Conservation (phyloP, 2,888 invertebrate genomes). For the Stramonita haemastoma region DNA sequence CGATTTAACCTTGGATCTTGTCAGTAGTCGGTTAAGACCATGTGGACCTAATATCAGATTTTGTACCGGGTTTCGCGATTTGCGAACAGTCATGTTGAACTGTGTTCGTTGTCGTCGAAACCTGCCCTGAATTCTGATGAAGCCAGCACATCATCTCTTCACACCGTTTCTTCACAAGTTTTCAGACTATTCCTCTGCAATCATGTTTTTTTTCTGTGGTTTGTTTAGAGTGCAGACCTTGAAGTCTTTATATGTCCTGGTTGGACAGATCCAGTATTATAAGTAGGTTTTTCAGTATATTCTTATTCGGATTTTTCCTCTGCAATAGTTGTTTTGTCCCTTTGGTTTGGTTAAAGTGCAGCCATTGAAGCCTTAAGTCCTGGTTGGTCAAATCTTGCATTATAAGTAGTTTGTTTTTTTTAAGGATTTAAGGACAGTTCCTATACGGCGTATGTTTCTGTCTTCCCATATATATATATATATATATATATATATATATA, state of each 20-base stretch:
- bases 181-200: not conserved
- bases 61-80: constrained; percentile 50
- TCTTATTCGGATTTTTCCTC: not conserved
- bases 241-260: not conserved
- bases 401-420: too few species aligned
- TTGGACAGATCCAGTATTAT: too few species aligned
- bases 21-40: not conserved
- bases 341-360: not conserved
- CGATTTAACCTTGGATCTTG: not conserved
- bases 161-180: too few species aligned
- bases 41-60: constrained; percentile 24
- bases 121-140: constrained; percentile 52
- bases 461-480: too few species aligned
- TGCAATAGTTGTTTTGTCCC: not conserved
- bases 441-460: too few species aligned
- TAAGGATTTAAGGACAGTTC: too few species aligned
- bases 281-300: too few species aligned
- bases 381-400: too few species aligned
- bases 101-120: constrained; percentile 54
- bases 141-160: constrained; percentile 36
- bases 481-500: too few species aligned
- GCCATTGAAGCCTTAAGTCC: too few species aligned
- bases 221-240: too few species aligned
- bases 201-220: not conserved
- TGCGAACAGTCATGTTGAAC: constrained; percentile 48